These are phyloP conservation scores for Pagetopsis macropterus DNA, from an alignment of 2,797 vertebrate species.

Conservation along the genomic window DNA sequence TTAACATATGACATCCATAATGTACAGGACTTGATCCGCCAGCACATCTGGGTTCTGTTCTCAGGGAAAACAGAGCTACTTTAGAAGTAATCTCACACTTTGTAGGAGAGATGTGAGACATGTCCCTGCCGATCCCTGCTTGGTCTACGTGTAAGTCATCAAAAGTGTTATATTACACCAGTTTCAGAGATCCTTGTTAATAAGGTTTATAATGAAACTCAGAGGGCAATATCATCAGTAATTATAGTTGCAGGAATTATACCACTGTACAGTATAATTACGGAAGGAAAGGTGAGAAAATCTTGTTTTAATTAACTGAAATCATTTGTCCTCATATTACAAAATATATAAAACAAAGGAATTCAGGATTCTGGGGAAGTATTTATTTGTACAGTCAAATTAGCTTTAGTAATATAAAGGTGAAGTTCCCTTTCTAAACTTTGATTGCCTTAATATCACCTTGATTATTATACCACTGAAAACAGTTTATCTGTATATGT, in stretches of 20 bases:
- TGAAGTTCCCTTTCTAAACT: slow-evolving; percentile 24
- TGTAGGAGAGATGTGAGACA: slow-evolving; percentile 48
- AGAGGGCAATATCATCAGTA: slow-evolving; percentile 77
- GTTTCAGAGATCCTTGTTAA: slow-evolving; percentile 66
- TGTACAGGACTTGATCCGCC: slow-evolving; percentile 15
- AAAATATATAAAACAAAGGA: slow-evolving; percentile 60
- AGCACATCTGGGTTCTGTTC: slow-evolving; percentile 46
- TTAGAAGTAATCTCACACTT: slow-evolving; percentile 39
- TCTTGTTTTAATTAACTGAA: slow-evolving; percentile 72
- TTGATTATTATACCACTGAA: slow-evolving; percentile 28
- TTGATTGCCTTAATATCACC: slow-evolving; percentile 32
- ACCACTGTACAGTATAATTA: slow-evolving; percentile 70
- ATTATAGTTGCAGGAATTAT: slow-evolving; percentile 69
- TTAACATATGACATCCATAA: slow-evolving; percentile 14
- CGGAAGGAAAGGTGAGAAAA: slow-evolving; percentile 68
- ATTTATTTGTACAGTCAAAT: slow-evolving; percentile 61
- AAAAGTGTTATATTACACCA: slow-evolving; percentile 59
- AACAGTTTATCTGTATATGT: neutral
- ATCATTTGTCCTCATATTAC: slow-evolving; percentile 60
- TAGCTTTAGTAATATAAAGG: slow-evolving; percentile 39
- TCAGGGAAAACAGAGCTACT: slow-evolving; percentile 30
- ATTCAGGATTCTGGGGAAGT: slow-evolving; percentile 29
- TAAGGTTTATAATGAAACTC: slow-evolving; percentile 78
- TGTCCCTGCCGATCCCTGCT: slow-evolving; percentile 26
- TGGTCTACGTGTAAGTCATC: slow-evolving; percentile 61